phyloP scores from a whole-genome alignment of 2,888 invertebrate genomes.

The Cheilosia soror region DNA sequence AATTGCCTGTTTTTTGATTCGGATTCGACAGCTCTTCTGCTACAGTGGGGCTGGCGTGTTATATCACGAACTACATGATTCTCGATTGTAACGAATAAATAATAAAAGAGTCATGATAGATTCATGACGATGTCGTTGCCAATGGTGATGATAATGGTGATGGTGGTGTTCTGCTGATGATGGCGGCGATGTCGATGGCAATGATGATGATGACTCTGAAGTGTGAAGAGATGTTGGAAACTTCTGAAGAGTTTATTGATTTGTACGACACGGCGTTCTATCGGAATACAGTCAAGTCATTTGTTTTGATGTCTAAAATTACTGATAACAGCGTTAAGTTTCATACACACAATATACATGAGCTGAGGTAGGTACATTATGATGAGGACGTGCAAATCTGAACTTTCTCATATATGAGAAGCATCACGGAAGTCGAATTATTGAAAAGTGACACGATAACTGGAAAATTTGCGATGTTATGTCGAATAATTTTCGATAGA shows the following conservation, averaged over 20 bases:
- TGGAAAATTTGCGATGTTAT: not conserved
- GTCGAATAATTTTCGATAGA: not conserved
- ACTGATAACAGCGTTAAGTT: slow-evolving; percentile 46
- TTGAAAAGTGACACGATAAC: slow-evolving; percentile 30
- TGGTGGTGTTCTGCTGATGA: slow-evolving; percentile 7
- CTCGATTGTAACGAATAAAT: slow-evolving; percentile 72
- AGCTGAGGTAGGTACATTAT: slow-evolving; percentile 3
- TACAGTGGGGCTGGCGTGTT: slow-evolving; percentile 22
- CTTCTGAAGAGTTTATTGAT: slow-evolving; percentile 70
- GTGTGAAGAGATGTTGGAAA: slow-evolving; percentile 59
- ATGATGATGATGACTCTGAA: slow-evolving; percentile 58
- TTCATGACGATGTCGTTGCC: slow-evolving; percentile 63
- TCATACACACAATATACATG: not conserved
- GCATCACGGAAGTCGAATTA: slow-evolving; percentile 36
- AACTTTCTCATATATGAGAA: slow-evolving; percentile 26
- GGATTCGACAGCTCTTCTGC: slow-evolving; percentile 56
- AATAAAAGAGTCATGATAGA: slow-evolving; percentile 65
- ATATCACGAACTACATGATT: slow-evolving; percentile 72
- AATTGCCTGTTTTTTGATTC: slow-evolving; percentile 46
- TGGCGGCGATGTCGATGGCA: slow-evolving; percentile 23
- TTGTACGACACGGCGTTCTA: slow-evolving; percentile 24
- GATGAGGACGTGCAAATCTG: slow-evolving; percentile 23
- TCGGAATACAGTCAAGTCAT: slow-evolving; percentile 43
- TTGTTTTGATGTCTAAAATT: slow-evolving; percentile 71
- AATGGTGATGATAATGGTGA: slow-evolving; percentile 18